Base-by-base conservation (phyloP, 2,797 vertebrate species). In the Galago senegalensis region DNA sequence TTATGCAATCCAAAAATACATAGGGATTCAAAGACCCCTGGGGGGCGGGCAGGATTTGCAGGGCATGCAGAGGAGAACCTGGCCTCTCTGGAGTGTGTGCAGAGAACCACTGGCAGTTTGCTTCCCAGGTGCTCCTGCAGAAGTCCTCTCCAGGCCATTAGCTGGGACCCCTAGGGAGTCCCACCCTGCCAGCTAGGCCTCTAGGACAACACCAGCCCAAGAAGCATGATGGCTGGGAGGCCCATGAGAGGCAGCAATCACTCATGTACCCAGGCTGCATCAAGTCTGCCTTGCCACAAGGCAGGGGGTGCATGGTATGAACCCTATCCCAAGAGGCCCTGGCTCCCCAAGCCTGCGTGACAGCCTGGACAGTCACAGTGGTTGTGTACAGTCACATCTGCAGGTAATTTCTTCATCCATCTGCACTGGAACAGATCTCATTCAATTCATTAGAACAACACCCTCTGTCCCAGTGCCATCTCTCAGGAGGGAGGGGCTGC, bases 361-460 rank as follows among this genome's bases (percentile, higher is more conserved):
- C 91, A 81, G 93, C 94, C 75, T 12, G n/a, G 82, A 81, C 14
- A 69, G 83, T 65, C 84, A 76, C 25, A 93, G 63, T 93, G 92
- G 79, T 65, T 93, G 92, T 92, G 76, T 40, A 34, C 0, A 2
- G 88, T 97, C 97, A 98, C 98, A 98, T 96, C 98, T 98, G 97
- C 97, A 97, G 98, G 97, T 97, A 94, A 95, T 98, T 98, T 97
- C 61, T 77, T 58, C 73, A 17, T 91, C 97, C 98, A 97, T 97
- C 97, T 97, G 97, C 81, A 56, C 80, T 94, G 94, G 82, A 97
- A 93, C 58, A 75, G 94, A 73, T 43, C 79, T 96, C 95, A 46
- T 89, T 93, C 87, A 87, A 93, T 97, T 95, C 87, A 96, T 60
- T 94, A 90, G 84, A 98, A 97, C 93, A 94, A 53, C 89, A 31